Base-by-base conservation (phyloP, 2,797 vertebrate genomes). In the Parotocinclus haroldoi region DNA sequence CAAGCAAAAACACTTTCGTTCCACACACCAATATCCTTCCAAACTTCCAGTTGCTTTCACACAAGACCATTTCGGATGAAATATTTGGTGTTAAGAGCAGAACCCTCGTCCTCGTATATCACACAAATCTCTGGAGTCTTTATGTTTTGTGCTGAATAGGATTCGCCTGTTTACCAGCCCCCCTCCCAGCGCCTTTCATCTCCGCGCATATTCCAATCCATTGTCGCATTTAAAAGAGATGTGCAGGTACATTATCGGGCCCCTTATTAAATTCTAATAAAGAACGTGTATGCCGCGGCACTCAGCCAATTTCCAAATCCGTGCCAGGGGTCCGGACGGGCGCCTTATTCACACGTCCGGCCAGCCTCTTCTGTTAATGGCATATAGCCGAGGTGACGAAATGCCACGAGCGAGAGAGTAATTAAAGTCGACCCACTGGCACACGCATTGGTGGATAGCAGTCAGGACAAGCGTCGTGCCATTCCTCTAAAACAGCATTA, bases 251-350 rank as follows among this genome's bases (percentile, higher is more conserved):
- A 77, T 76, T 79, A 74, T 71, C 58, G 13, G 27, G 36, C 37
- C 52, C 58, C 67, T 74, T 74, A 72, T 78, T 76, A 60, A 74
- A 78, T 61, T 76, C 61, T 66, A 73, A 76, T 74, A 66, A 67
- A 57, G 59, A 63, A 65, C 55, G 54, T 75, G 66, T 69, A 55
- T 50, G 44, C 60, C 38, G 18, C 9, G 44, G 48, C 38, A 51
- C 58, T 69, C 69, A 55, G 69, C 54, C 74, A 61, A 75, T 75
- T 71, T 66, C 58, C 67, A 69, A 72, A 67, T 70, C 63, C 42
- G 19, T 46, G n/a, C 60, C 63, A 62, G 57, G 63, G 60, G n/a
- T 76, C 77, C 81, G 76, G 79, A 71, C 75, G 73, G 81, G 84
- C 83, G 84, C 46, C 62, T 76, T 65, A 75, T 77, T 75, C 75